Base-by-base conservation (phyloP, 2,113 vertebrate species). In the Pterocles orientalis region DNA sequence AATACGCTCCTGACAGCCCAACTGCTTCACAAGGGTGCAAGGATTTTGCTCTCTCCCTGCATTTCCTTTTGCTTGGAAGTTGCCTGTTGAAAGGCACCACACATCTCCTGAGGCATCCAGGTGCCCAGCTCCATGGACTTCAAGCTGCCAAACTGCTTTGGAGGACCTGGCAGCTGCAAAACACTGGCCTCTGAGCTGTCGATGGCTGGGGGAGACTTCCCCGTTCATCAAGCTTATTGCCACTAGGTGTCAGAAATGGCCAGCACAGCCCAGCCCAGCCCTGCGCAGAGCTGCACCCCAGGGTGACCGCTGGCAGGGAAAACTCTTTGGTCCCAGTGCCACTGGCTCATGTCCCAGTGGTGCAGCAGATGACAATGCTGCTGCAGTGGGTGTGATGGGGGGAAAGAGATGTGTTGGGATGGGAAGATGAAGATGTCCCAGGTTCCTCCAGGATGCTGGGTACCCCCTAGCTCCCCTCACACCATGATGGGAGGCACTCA, bases 161-260 rank as follows among this genome's bases (percentile, higher is more conserved):
- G 47, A 61, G 17, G 60, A n/a, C 12, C 47, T 1, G 29, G 29
- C 28, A 70, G 66, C 23, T 54, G 36, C 17, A 0, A 3, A 28
- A 18, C 7, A 18, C 24, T 12, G 9, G 36, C 26, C 47, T 62
- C n/a, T 7, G 33, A 25, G 50, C 88, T 69, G 71, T 0, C 1
- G 33, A 14, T 8, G 39, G 23, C 41, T 56, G 45, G 2, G 39
- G 24, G 66, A 36, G 14, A 66, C 45, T 6, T 33, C 8, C 51
- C 51, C 23, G 18, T 39, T 72, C 66, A 61, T 66, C 96, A 45
- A 45, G 29, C 41, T 14, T 73, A 43, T 4, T 18, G 47, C 96
- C 98, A 97, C 97, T 94, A 98, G 97, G 94, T 96, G 98, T 50
- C 97, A 68, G 93, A 71, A 84, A 60, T 19, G 61, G 58, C 39